A percentile compares a stretch with the other conserved stretches of the same genome.
phyloP scores from a whole-genome alignment of 1,140 invertebrate genomes.

The Philaenus spumarius region DNA sequence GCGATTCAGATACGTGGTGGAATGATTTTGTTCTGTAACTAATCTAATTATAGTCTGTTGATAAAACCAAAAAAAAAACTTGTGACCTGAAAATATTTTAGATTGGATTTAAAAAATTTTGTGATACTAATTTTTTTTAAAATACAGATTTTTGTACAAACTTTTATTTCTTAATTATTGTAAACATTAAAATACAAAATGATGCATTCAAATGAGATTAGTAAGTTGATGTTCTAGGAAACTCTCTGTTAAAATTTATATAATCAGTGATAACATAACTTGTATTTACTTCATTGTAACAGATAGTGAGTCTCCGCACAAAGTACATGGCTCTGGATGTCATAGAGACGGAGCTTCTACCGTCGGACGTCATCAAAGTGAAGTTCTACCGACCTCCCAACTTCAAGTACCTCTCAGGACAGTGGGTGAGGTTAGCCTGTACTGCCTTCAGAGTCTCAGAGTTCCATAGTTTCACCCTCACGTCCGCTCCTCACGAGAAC shows the following conservation, averaged over 20 bases:
- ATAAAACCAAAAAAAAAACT: too few species aligned
- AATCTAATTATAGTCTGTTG: too few species aligned
- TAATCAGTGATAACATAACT: background rate
- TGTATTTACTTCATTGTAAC: slow-evolving; percentile 19
- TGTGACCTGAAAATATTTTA: too few species aligned
- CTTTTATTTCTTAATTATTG: too few species aligned
- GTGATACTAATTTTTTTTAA: too few species aligned
- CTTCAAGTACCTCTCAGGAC: slow-evolving; percentile 89
- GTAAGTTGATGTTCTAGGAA: too few species aligned
- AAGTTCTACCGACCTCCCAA: slow-evolving; percentile 92
- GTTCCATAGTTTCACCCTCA: slow-evolving; percentile 97
- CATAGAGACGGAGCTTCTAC: slow-evolving; percentile 89
- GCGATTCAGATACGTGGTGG: too few species aligned
- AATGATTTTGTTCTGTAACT: too few species aligned
- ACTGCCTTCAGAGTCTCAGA: slow-evolving; percentile 87
- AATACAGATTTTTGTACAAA: too few species aligned
- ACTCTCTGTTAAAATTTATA: background rate
- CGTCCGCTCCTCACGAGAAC: slow-evolving; percentile 97
- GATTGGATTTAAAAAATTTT: too few species aligned
- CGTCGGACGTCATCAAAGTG: slow-evolving; percentile 91
- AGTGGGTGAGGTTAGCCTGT: slow-evolving; percentile 78
- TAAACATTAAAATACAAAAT: background rate
- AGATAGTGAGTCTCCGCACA: slow-evolving; percentile 83
- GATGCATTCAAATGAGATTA: background rate
- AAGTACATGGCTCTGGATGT: slow-evolving; percentile 93